phyloP scores from a whole-genome alignment of 1,140 invertebrate genomes.

The Lethrus apterus region DNA sequence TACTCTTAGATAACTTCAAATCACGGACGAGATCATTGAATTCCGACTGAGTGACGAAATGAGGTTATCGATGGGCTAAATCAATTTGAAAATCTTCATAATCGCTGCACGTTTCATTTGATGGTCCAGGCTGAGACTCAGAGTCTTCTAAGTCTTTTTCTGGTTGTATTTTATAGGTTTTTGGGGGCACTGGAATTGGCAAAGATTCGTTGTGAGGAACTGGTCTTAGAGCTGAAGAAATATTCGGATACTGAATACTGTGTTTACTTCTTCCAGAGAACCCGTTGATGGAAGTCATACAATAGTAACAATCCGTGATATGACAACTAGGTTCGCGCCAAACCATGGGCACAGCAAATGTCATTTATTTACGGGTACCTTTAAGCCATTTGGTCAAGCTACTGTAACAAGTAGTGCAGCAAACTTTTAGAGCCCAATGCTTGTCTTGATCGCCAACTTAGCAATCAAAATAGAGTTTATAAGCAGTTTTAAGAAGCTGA shows the following conservation, averaged over 20 bases:
- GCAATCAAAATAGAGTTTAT: slow-evolving; percentile 21
- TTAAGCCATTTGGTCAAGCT: too few relatives aligned
- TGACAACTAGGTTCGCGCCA: slow-evolving; percentile 28
- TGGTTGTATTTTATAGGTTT: too few relatives aligned
- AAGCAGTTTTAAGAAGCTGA: slow-evolving; percentile 18
- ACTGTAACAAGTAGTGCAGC: too few relatives aligned
- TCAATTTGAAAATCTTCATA: too few relatives aligned
- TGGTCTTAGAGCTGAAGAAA: slow-evolving; percentile 12
- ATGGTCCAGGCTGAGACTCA: too few relatives aligned
- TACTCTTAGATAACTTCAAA: too few relatives aligned
- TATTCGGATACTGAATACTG: slow-evolving; percentile 8
- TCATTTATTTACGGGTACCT: slow-evolving; percentile 15
- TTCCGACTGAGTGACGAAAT: too few relatives aligned
- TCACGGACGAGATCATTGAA: too few relatives aligned
- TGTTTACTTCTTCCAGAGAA: slow-evolving; percentile 13
- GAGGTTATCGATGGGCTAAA: not conserved
- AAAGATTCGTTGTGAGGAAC: slow-evolving; percentile 10
- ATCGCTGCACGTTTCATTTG: too few relatives aligned
- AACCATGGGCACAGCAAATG: slow-evolving; percentile 28
- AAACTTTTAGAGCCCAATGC: slow-evolving; percentile 21
- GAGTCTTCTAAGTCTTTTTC: too few relatives aligned
- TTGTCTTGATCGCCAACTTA: slow-evolving; percentile 23
- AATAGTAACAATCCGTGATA: slow-evolving; percentile 28
- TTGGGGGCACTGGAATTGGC: not conserved
- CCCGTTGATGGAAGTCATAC: slow-evolving; percentile 19